phyloP scores from a whole-genome alignment of 2,888 invertebrate genomes.

The Philonicus albiceps region DNA sequence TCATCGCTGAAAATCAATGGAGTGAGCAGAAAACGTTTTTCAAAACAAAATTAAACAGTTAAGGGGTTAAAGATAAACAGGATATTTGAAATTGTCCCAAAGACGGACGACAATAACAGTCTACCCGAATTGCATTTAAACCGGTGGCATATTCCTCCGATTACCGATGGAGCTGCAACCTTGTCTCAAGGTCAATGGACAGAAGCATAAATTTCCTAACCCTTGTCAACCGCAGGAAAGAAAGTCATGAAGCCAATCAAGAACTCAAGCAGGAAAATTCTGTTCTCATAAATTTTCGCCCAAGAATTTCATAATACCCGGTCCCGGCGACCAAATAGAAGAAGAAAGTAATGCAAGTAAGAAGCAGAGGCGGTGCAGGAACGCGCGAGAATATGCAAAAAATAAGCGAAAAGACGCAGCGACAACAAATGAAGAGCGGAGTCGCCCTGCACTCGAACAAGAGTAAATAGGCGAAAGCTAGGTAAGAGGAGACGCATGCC shows the following conservation, averaged over 20 bases:
- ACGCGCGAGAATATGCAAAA: conserved; percentile 22
- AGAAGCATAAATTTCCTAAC: conserved; percentile 30
- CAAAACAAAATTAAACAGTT: too few relatives aligned
- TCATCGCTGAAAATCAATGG: too few relatives aligned
- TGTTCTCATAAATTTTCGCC: conserved; percentile 37
- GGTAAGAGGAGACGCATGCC: conserved; percentile 40
- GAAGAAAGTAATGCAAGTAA: conserved; percentile 39
- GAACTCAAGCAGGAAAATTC: conserved; percentile 27
- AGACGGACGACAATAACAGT: not conserved
- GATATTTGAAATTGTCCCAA: not conserved
- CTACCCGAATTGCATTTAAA: not conserved
- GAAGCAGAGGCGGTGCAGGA: not conserved
- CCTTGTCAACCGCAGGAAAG: conserved; percentile 16
- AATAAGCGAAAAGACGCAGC: not conserved
- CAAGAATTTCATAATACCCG: conserved; percentile 37
- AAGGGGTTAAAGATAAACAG: too few relatives aligned
- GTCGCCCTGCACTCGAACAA: conserved; percentile 17
- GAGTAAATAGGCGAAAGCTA: conserved; percentile 44
- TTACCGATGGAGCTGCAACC: conserved; percentile 8
- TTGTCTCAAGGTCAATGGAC: conserved; percentile 41
- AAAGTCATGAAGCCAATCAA: conserved; percentile 36
- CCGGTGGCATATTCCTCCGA: not conserved
- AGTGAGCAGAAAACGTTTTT: too few relatives aligned
- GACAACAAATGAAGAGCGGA: conserved; percentile 31
- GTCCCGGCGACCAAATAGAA: conserved; percentile 16